phyloP scores from a whole-genome alignment of 1,140 invertebrate genomes.

The Zaprionus davidi region DNA sequence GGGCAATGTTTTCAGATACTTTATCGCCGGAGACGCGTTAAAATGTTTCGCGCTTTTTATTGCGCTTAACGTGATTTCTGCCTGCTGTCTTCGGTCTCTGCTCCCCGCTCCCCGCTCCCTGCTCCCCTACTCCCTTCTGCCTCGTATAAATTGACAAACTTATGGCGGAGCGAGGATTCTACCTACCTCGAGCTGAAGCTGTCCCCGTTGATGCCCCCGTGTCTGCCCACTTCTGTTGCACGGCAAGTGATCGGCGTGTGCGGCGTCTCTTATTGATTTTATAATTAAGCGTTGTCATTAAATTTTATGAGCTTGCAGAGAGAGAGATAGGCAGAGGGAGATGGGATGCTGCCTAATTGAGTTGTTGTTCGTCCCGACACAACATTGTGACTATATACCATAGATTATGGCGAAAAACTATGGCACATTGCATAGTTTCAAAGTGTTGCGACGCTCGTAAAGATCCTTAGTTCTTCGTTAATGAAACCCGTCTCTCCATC shows the following conservation, averaged over 20 bases:
- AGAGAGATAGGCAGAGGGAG: not conserved
- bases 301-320: constrained; percentile 70
- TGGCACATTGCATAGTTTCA: constrained; percentile 28
- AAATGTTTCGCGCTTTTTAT: constrained; percentile 82
- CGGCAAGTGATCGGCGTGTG: constrained; percentile 53
- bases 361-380: constrained; percentile 50
- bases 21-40: constrained; percentile 77
- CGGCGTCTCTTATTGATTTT: constrained; percentile 83
- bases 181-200: constrained; percentile 18
- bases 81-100: constrained; percentile 19
- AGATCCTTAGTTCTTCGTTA: constrained; percentile 6
- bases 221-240: not conserved
- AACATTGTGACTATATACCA: constrained; percentile 28
- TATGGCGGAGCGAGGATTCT: constrained; percentile 53
- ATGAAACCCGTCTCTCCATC: not conserved
- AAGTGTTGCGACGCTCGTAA: constrained; percentile 19
- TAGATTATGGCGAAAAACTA: constrained; percentile 20
- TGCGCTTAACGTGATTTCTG: constrained; percentile 79
- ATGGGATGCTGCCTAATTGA: constrained; percentile 61
- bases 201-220: not conserved
- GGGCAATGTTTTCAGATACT: constrained; percentile 80
- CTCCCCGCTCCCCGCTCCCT: constrained; percentile 11
- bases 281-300: constrained; percentile 84
- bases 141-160: constrained; percentile 80
- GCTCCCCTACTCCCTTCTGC: constrained; percentile 17